phyloP scores from a whole-genome alignment of 2,797 vertebrate species.

The Chromobotia macracanthus region DNA sequence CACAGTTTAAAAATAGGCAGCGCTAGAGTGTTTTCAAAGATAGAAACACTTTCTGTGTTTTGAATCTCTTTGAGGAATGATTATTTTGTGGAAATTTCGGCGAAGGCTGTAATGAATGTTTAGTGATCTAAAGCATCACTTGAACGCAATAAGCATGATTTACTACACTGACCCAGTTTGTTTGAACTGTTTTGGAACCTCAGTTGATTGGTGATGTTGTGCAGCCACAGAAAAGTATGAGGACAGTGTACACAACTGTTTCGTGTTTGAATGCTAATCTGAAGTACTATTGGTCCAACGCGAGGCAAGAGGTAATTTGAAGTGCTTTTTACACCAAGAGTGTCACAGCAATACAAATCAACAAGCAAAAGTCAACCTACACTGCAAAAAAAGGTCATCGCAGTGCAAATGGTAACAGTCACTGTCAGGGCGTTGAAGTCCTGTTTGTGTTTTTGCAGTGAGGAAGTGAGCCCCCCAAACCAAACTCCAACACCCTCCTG shows the following conservation, averaged over 20 bases:
- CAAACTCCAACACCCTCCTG: neutral
- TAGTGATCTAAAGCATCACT: neutral
- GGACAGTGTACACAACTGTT: neutral
- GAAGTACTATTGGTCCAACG: neutral
- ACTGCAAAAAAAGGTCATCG: neutral
- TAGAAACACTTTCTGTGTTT: neutral
- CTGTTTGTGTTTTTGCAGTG: neutral
- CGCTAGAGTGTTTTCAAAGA: neutral
- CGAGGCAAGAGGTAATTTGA: neutral
- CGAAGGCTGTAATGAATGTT: conserved; percentile 9
- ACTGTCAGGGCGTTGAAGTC: neutral
- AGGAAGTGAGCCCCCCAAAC: neutral
- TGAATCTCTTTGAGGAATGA: neutral
- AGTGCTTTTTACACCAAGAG: neutral
- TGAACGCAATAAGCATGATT: neutral
- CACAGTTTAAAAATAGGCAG: neutral
- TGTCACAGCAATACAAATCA: neutral
- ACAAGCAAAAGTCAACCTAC: neutral
- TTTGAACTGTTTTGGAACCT: neutral
- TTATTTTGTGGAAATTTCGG: neutral
- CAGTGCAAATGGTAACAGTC: neutral
- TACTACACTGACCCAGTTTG: neutral
- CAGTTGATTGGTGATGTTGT: neutral
- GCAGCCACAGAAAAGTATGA: neutral
- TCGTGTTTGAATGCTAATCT: neutral